Conservation (phyloP, 2,797 vertebrate genomes). For the Falco peregrinus region DNA sequence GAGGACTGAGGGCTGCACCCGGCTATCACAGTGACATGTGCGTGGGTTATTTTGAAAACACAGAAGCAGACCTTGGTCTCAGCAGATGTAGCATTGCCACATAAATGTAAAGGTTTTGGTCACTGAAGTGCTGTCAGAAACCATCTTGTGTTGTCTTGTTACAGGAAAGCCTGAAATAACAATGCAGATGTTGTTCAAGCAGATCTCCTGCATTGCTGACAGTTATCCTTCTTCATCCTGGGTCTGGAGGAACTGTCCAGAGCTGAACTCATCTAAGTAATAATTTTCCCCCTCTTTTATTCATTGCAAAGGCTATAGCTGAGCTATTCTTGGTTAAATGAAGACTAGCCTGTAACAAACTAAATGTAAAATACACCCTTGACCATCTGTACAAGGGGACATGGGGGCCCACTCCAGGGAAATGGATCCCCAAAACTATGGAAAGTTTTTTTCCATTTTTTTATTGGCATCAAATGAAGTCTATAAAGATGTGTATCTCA, state of each 20-base stretch:
- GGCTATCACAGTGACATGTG: neutral
- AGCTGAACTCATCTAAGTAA: constrained; percentile 72
- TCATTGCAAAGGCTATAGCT: neutral
- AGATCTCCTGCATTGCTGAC: constrained; percentile 71
- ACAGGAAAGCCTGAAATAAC: constrained; percentile 75
- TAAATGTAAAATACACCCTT: neutral
- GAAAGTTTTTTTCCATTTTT: neutral
- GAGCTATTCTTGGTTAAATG: neutral
- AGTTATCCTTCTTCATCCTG: constrained; percentile 74
- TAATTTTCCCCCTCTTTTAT: neutral
- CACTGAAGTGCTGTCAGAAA: neutral
- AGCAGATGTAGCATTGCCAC: neutral
- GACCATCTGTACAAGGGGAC: neutral
- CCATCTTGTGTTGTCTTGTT: neutral
- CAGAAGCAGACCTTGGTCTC: neutral
- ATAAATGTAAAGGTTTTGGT: neutral
- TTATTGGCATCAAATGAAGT: neutral
- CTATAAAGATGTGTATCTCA: neutral
- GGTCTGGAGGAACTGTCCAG: constrained; percentile 75
- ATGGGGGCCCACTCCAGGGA: neutral
- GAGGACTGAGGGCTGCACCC: neutral
- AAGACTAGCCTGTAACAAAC: neutral
- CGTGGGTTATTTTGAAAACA: neutral
- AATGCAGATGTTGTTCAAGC: constrained; percentile 12
- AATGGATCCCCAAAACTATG: neutral